Conservation (phyloP, 2,888 invertebrate species). For the Pandemis heparana region DNA sequence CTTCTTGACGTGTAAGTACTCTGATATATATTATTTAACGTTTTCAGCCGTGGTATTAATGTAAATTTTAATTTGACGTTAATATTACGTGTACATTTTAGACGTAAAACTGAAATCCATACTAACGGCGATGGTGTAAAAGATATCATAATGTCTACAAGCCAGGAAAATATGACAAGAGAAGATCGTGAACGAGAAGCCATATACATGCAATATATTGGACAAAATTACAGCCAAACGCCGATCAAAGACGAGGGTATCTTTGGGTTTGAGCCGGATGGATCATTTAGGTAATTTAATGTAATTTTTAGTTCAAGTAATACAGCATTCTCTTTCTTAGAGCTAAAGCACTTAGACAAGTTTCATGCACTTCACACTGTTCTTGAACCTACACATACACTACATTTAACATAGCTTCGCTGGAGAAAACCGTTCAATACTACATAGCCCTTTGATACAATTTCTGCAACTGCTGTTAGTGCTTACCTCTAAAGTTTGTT, state of each 20-base stretch:
- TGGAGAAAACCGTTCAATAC: background rate
- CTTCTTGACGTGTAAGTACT: conserved; percentile 85
- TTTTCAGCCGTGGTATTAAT: no score
- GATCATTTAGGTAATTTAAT: conserved; percentile 76
- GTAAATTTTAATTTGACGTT: no score
- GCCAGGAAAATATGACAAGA: conserved; percentile 87
- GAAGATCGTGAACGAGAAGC: conserved; percentile 80
- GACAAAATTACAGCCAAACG: conserved; percentile 83
- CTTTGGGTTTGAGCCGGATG: conserved; percentile 83
- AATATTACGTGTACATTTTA: conserved; percentile 45
- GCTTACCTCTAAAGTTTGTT: conserved; percentile 49
- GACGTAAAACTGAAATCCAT: conserved; percentile 81
- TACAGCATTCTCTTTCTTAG: conserved; percentile 35
- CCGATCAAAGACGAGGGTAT: conserved; percentile 87
- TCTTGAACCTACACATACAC: conserved; percentile 42
- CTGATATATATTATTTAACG: background rate
- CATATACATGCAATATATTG: conserved; percentile 73
- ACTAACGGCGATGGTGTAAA: conserved; percentile 77
- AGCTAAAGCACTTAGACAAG: conserved; percentile 46
- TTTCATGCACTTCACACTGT: conserved; percentile 45
- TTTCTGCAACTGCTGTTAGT: conserved; percentile 47
- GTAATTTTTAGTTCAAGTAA: conserved; percentile 31
- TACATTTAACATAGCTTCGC: conserved; percentile 24
- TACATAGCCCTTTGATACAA: conserved; percentile 22
- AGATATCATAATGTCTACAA: conserved; percentile 85